Evolutionary conservation across 2,888 invertebrate genomes (phyloP).

Genomic region (Archaeoteleia sp.): DNA sequence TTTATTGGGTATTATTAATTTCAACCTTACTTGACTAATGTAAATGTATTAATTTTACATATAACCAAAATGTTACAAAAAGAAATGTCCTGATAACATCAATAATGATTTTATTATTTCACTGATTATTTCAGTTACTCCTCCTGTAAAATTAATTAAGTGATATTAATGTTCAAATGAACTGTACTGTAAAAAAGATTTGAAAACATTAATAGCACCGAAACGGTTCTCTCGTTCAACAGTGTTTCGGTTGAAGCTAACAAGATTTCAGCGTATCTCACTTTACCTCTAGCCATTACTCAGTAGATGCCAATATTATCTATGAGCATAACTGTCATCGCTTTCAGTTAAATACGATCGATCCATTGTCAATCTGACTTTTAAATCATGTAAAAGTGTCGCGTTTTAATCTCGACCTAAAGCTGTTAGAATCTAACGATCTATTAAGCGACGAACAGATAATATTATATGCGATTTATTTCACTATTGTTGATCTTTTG

Average conservation of each 20-base stretch:
- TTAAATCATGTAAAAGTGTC: constrained; percentile 33
- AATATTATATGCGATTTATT: constrained; percentile 20
- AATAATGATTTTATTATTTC: no score
- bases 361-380: constrained; percentile 19
- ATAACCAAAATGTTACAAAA: no score
- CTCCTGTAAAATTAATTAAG: no score
- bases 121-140: no score
- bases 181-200: no score
- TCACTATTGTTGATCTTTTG: constrained; percentile 20
- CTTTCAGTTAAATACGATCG: constrained; percentile 35
- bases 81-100: no score
- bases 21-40: no score
- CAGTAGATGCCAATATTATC: constrained; percentile 33
- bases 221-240: no score
- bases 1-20: no score
- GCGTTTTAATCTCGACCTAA: constrained; percentile 32
- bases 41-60: no score
- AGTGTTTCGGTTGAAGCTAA: background rate
- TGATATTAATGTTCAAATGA: no score
- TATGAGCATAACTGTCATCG: constrained; percentile 33
- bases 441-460: constrained; percentile 28
- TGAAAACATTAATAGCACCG: no score
- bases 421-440: constrained; percentile 26
- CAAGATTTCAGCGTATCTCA: background rate
- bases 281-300: constrained; percentile 16